Conservation (phyloP, 2,113 vertebrate species). For the Cichladusa arquata region DNA sequence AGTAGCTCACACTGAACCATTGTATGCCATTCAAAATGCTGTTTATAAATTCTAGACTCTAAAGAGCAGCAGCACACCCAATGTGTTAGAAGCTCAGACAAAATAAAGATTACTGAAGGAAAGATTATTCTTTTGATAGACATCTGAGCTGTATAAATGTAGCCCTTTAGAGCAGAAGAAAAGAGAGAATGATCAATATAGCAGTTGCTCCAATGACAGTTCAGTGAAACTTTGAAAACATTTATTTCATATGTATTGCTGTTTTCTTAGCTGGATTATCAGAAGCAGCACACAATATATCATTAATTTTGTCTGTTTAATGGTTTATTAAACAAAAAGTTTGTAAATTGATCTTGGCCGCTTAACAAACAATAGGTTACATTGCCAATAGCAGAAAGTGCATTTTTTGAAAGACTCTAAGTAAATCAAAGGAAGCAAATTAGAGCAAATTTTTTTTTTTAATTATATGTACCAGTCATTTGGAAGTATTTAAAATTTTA, state of each 20-base stretch:
- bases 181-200: not conserved
- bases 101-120: not conserved
- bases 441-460: not conserved
- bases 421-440: not conserved
- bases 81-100: not conserved
- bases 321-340: not conserved
- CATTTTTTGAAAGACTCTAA: not conserved
- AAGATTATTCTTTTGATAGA: not conserved
- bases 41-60: not conserved
- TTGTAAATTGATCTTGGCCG: not conserved
- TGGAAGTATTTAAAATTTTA: not conserved
- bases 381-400: not conserved
- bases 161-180: not conserved
- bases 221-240: not conserved
- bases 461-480: not conserved
- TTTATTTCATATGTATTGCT: not conserved
- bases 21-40: not conserved
- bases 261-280: not conserved
- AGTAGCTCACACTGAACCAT: not conserved
- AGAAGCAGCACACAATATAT: not conserved
- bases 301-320: not conserved
- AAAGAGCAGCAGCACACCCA: not conserved
- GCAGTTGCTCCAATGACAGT: not conserved
- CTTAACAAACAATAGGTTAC: not conserved
- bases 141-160: not conserved